Conservation (phyloP, 2,797 vertebrate genomes). For the Parotocinclus haroldoi region DNA sequence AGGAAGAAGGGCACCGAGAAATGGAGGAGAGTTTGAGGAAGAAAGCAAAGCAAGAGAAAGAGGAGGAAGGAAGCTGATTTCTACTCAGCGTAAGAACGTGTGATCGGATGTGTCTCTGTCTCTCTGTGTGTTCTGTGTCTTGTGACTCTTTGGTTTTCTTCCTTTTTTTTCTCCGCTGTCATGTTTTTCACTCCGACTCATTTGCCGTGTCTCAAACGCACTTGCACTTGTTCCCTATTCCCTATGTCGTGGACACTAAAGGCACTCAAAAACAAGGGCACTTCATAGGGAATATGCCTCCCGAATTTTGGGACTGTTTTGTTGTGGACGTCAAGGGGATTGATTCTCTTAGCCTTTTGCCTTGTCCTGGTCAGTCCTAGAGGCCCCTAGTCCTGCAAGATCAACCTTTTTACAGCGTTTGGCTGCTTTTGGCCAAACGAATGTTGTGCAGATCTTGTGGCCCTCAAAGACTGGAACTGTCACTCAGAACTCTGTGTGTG, state of each 20-base stretch:
- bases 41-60: slow-evolving; percentile 55
- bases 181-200: slow-evolving; percentile 37
- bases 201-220: slow-evolving; percentile 34
- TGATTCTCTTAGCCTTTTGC: slow-evolving; percentile 50
- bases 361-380: slow-evolving; percentile 59
- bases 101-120: slow-evolving; percentile 49
- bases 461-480: slow-evolving; percentile 52
- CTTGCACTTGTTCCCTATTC: slow-evolving; percentile 49
- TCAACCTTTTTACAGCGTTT: slow-evolving; percentile 23
- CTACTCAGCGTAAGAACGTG: slow-evolving; percentile 75
- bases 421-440: slow-evolving; percentile 35
- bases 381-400: slow-evolving; percentile 57
- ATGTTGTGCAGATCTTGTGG: slow-evolving; percentile 56
- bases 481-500: slow-evolving; percentile 37
- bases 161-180: slow-evolving; percentile 33
- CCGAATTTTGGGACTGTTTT: slow-evolving; percentile 42
- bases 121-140: slow-evolving; percentile 30
- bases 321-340: slow-evolving; percentile 25
- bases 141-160: slow-evolving; percentile 14
- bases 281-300: slow-evolving; percentile 52
- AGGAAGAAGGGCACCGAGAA: slow-evolving; percentile 60
- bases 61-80: slow-evolving; percentile 57
- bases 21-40: slow-evolving; percentile 69
- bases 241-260: slow-evolving; percentile 35
- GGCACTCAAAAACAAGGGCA: slow-evolving; percentile 32